Evolutionary conservation across 2,888 invertebrate species (phyloP).

Genomic region (Itoplectis maculator): DNA sequence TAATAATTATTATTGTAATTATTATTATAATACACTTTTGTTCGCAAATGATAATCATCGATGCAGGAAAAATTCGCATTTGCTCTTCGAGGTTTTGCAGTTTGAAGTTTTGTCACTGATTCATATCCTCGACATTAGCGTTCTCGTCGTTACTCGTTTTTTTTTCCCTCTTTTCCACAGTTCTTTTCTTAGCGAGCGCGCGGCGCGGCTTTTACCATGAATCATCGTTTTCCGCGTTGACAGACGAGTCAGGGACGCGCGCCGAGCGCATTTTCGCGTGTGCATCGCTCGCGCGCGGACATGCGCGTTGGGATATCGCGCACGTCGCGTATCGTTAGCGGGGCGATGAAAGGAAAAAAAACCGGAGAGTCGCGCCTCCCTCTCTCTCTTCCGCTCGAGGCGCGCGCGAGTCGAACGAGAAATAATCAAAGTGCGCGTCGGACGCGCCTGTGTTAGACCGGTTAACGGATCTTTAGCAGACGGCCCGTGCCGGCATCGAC

Average conservation of each 20-base stretch:
- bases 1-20: too few relatives aligned
- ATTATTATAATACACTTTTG: too few relatives aligned
- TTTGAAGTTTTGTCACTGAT: not conserved
- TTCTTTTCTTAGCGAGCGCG: conserved; percentile 33
- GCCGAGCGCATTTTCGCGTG: conserved; percentile 38
- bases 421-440: conserved; percentile 55
- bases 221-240: conserved; percentile 52
- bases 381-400: too few relatives aligned
- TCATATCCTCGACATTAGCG: not conserved
- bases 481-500: conserved; percentile 39
- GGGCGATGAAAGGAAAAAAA: conserved; percentile 6
- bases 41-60: too few relatives aligned
- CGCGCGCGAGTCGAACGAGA: conserved; percentile 16
- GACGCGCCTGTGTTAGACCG: conserved; percentile 29
- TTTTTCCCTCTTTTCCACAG: too few relatives aligned
- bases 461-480: conserved; percentile 55
- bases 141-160: conserved; percentile 4
- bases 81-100: not conserved
- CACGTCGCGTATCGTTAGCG: conserved; percentile 43
- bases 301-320: conserved; percentile 20
- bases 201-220: conserved; percentile 30
- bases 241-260: conserved; percentile 20
- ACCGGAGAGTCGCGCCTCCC: too few relatives aligned
- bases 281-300: conserved; percentile 16
- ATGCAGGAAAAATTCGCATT: not conserved